These are phyloP conservation scores for Psittacula derbiana DNA, from an alignment of 2,797 vertebrate species.

Conservation along the genomic window DNA sequence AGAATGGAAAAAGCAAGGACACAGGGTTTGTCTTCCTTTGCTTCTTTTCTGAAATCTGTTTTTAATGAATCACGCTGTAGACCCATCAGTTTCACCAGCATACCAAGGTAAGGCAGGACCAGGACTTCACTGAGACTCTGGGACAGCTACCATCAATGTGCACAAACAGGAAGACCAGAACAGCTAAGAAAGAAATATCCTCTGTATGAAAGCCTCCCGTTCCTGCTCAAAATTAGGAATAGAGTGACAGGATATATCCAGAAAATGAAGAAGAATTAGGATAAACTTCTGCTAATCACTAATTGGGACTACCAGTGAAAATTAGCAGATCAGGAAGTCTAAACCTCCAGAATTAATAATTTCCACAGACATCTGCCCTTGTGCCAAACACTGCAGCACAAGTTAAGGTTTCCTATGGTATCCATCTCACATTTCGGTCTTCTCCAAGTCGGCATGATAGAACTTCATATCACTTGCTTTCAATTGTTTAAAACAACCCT, in stretches of 20 bases:
- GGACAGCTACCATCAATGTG: background rate
- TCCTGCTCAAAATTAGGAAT: background rate
- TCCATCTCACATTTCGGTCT: background rate
- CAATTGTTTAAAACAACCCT: rapidly evolving
- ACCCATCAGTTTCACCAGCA: background rate
- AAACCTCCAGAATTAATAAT: background rate
- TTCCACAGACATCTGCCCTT: background rate
- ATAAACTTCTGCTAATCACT: background rate
- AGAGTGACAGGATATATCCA: background rate
- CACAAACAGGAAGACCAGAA: background rate
- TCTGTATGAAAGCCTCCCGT: background rate
- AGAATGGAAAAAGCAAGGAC: background rate
- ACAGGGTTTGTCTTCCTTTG: background rate
- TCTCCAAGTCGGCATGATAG: background rate
- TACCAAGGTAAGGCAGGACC: background rate
- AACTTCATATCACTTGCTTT: background rate
- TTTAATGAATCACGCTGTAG: background rate
- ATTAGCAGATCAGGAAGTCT: background rate
- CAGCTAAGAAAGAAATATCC: background rate
- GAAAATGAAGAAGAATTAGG: background rate
- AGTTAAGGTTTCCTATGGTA: background rate
- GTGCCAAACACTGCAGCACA: background rate
- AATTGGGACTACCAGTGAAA: background rate
- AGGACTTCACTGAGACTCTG: background rate
- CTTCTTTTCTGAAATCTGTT: background rate